Percentiles rank a stretch among this genome's conserved stretches.
These are phyloP conservation scores for Petrocephalus microphthalmus DNA, from an alignment of 2,113 vertebrate species.

Conservation along the genomic window DNA sequence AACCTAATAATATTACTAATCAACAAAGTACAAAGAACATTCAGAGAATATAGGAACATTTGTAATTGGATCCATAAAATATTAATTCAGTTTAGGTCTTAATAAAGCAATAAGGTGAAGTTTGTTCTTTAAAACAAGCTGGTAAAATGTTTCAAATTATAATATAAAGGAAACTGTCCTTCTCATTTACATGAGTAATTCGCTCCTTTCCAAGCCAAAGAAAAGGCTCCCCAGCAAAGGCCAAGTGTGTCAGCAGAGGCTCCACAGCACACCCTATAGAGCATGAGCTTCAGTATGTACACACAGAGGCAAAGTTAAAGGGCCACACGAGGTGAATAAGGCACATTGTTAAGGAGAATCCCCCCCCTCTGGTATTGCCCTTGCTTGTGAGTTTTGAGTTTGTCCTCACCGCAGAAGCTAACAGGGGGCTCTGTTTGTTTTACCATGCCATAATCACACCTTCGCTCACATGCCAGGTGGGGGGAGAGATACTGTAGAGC, in stretches of 20 bases:
- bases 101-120: not conserved
- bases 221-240: not conserved
- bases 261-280: not conserved
- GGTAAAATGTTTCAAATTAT: not conserved
- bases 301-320: conserved; percentile 27
- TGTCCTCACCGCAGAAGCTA: conserved; percentile 34
- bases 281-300: conserved; percentile 44
- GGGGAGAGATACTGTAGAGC: conserved; percentile 34
- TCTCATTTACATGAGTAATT: not conserved
- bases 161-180: not conserved
- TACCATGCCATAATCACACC: conserved; percentile 29
- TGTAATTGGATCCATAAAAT: not conserved
- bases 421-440: conserved; percentile 40
- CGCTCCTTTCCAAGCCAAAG: not conserved
- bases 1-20: not conserved
- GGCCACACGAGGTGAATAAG: conserved; percentile 32
- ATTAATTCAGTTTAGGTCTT: not conserved
- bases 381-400: conserved; percentile 38
- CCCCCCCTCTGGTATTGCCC: conserved; percentile 40
- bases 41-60: not conserved
- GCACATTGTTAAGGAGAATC: conserved; percentile 39
- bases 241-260: not conserved
- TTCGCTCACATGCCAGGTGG: conserved; percentile 36
- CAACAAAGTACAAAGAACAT: not conserved
- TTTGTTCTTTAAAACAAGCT: not conserved